Evolutionary conservation across 2,888 invertebrate species (phyloP).

Genomic region (Bembecia ichneumoniformis): DNA sequence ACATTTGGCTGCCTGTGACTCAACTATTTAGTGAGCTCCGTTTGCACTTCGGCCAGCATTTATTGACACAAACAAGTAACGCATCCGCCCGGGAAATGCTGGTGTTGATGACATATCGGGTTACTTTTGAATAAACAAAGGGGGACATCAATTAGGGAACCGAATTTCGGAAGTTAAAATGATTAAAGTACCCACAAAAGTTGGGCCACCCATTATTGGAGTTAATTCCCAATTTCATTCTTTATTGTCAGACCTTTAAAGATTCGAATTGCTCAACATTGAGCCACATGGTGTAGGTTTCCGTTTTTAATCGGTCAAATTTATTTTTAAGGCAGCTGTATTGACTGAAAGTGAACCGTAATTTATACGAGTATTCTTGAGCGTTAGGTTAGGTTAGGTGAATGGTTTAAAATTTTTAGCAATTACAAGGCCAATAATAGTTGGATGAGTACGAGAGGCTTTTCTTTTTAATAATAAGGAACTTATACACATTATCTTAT

Average conservation of each 20-base stretch:
- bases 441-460: no score
- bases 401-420: no score
- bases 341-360: background rate
- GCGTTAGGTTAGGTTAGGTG: no score
- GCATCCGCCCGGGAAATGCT: conserved; percentile 48
- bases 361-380: background rate
- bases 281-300: background rate
- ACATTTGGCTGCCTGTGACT: conserved; percentile 32
- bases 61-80: conserved; percentile 65
- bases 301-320: background rate
- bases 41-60: conserved; percentile 44
- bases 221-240: background rate
- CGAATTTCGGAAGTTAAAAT: conserved; percentile 19
- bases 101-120: conserved; percentile 53
- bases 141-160: conserved; percentile 56
- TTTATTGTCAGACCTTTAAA: background rate
- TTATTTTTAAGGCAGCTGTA: conserved; percentile 3
- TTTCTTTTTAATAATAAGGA: no score
- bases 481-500: no score
- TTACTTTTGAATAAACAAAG: conserved; percentile 63
- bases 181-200: background rate
- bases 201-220: background rate
- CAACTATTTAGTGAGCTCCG: conserved; percentile 51
- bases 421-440: no score
- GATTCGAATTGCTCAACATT: background rate